phyloP scores from a whole-genome alignment of 2,888 invertebrate species.

The Onthophagus sagittarius region DNA sequence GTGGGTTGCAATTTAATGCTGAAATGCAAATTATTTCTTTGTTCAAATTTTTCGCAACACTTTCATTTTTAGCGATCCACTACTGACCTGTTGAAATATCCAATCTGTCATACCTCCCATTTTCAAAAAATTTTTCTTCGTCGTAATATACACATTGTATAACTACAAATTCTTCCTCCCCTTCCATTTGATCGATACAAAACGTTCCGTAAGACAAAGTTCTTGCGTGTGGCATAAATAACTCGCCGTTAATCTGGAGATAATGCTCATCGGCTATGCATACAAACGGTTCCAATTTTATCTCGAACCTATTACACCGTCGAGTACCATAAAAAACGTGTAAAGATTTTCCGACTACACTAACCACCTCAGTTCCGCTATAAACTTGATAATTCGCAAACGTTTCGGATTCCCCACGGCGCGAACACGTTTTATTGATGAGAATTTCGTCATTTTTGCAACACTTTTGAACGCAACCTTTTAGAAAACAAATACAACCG shows the following conservation, averaged over 20 bases:
- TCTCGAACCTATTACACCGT: not conserved
- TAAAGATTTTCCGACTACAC: not conserved
- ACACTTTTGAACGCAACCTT: constrained; percentile 27
- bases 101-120: not conserved
- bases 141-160: not conserved
- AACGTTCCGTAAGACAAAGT: not conserved
- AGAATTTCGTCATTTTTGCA: constrained; percentile 20
- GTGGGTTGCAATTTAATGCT: too few relatives aligned
- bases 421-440: constrained; percentile 9
- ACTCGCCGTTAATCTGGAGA: constrained; percentile 15
- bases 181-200: not conserved
- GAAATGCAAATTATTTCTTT: too few relatives aligned
- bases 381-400: not conserved
- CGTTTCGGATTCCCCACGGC: not conserved
- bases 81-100: not conserved
- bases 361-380: not conserved
- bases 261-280: not conserved
- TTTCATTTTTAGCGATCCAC: too few relatives aligned
- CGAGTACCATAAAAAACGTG: not conserved
- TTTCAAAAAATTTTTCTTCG: not conserved
- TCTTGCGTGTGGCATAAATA: not conserved
- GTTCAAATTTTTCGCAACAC: too few relatives aligned
- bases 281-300: not conserved
- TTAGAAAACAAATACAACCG: constrained; percentile 30
- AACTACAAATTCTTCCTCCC: not conserved